Conservation (phyloP, 2,113 vertebrate species). For the Malaclemys terrapin region DNA sequence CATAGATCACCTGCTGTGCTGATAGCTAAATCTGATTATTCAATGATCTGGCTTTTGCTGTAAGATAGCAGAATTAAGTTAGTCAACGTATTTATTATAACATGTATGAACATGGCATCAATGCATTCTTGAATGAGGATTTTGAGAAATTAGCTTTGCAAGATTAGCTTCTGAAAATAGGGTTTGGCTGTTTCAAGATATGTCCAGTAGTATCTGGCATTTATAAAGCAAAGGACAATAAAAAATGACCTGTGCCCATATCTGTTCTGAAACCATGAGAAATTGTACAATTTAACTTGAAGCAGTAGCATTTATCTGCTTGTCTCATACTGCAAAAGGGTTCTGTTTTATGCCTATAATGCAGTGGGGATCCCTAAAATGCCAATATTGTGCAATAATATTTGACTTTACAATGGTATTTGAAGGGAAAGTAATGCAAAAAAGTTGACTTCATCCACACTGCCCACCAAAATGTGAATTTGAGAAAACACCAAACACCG, state of each 20-base stretch:
- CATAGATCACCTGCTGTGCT: slow-evolving; percentile 72
- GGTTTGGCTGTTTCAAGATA: slow-evolving; percentile 12
- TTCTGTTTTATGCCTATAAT: background rate
- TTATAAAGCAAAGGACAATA: background rate
- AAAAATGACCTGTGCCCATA: background rate
- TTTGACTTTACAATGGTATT: background rate
- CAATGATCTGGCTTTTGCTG: slow-evolving; percentile 76
- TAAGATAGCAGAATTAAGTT: slow-evolving; percentile 69
- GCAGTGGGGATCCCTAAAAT: background rate
- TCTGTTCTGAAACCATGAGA: background rate
- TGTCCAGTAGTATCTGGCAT: background rate
- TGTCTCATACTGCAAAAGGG: background rate
- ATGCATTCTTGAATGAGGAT: slow-evolving; percentile 58
- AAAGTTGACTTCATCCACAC: background rate
- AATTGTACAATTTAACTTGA: background rate
- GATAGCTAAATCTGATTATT: slow-evolving; percentile 79
- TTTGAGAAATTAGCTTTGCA: slow-evolving; percentile 57
- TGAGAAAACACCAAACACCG: background rate
- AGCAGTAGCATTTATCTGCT: background rate
- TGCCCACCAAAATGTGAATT: background rate
- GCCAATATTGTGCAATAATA: background rate
- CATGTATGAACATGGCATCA: background rate
- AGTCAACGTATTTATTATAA: slow-evolving; percentile 55
- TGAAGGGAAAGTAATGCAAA: background rate
- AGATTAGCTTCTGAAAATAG: slow-evolving; percentile 28